phyloP scores from a whole-genome alignment of 2,888 invertebrate genomes.

The Meandrusa payeni region DNA sequence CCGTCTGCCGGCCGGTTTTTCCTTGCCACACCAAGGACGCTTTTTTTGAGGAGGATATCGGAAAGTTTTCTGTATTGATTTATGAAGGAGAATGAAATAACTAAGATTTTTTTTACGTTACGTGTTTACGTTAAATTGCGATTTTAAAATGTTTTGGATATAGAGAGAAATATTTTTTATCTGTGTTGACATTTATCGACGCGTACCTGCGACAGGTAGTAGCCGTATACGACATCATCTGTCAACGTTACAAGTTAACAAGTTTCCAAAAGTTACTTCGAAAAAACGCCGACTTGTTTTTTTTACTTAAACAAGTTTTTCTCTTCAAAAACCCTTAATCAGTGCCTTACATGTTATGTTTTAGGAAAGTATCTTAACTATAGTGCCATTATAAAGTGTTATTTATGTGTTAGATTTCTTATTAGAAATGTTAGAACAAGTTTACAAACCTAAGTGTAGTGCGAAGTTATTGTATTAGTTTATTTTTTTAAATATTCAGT shows the following conservation, averaged over 20 bases:
- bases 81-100: no score
- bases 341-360: conserved; percentile 33
- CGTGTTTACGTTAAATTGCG: no score
- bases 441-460: conserved; percentile 28
- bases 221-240: neutral
- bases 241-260: conserved; percentile 27
- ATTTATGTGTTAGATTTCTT: conserved; percentile 19
- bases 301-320: conserved; percentile 37
- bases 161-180: no score
- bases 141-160: no score
- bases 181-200: no score
- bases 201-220: no score
- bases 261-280: conserved; percentile 25
- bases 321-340: conserved; percentile 32
- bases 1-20: no score
- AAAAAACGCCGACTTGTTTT: conserved; percentile 36
- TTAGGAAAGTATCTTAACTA: conserved; percentile 24
- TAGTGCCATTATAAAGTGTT: conserved; percentile 24
- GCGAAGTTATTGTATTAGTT: conserved; percentile 29
- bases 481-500: conserved; percentile 11
- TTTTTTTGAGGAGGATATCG: no score
- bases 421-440: conserved; percentile 28
- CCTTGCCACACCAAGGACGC: no score
- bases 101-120: no score
- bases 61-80: no score